Evolutionary conservation across 2,113 vertebrate species (phyloP).

Genomic region (Crotalus horridus): DNA sequence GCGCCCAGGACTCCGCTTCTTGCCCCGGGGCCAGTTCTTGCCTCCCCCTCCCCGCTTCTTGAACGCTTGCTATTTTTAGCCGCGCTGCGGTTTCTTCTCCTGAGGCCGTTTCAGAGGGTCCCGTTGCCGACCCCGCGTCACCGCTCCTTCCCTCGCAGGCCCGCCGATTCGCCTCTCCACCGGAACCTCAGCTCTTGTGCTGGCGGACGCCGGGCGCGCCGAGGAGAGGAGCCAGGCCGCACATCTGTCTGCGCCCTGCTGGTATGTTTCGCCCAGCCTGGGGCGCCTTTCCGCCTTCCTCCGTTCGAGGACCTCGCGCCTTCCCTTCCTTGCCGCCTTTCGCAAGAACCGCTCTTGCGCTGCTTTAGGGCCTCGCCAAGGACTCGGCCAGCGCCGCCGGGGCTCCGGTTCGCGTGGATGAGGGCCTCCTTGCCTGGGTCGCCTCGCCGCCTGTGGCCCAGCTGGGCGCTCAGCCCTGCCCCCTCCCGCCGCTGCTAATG

Average conservation of each 20-base stretch:
- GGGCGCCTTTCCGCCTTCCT: not conserved
- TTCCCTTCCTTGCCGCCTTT: not conserved
- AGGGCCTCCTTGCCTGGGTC: not conserved
- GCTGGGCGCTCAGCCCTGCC: not conserved
- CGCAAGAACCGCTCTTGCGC: not conserved
- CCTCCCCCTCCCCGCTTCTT: not conserved
- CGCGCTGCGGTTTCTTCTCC: not conserved
- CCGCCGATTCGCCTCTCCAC: not conserved
- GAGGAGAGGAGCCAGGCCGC: not conserved
- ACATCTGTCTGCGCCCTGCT: not conserved
- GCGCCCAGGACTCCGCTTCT: not conserved
- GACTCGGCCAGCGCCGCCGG: not conserved
- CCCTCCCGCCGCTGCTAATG: not conserved
- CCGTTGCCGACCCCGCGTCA: not conserved
- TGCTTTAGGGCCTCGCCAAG: not conserved
- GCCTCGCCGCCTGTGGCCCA: conserved; percentile 12
- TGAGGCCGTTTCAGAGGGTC: not conserved
- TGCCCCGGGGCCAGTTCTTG: not conserved
- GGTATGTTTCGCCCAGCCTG: not conserved
- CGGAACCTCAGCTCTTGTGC: not conserved
- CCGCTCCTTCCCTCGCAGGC: not conserved
- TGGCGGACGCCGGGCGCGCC: not conserved
- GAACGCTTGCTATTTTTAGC: not conserved
- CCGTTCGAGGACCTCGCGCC: not conserved
- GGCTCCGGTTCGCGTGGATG: not conserved